These are phyloP conservation scores for Norana najaformis DNA, from an alignment of 2,888 invertebrate species.

Conservation along the genomic window DNA sequence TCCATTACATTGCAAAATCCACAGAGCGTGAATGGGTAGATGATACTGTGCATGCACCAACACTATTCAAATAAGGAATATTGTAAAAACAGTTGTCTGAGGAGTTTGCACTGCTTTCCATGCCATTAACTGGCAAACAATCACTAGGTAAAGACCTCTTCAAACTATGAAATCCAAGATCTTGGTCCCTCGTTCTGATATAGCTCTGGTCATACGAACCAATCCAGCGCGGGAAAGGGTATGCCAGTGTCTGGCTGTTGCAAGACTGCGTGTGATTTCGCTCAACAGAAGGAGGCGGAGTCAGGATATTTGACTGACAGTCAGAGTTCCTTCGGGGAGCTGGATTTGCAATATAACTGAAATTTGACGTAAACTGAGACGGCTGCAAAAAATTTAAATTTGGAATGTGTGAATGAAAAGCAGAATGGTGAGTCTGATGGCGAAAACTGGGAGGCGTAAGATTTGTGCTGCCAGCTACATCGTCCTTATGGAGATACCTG, in stretches of 20 bases:
- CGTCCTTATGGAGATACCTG: background rate
- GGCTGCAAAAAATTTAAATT: background rate
- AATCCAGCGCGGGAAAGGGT: conserved; percentile 3
- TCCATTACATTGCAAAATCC: background rate
- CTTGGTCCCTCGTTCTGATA: background rate
- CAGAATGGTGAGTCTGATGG: background rate
- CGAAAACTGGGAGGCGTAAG: background rate
- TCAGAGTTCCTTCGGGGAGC: background rate
- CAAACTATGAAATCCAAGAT: background rate
- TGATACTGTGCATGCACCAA: background rate
- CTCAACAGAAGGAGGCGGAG: conserved; percentile 18
- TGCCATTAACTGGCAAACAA: background rate
- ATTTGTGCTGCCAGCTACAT: background rate
- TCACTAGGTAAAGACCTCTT: background rate
- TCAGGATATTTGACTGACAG: background rate
- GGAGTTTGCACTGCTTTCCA: background rate
- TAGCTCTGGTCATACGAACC: background rate
- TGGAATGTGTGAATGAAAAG: conserved; percentile 21
- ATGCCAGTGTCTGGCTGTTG: background rate
- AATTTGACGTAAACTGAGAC: background rate
- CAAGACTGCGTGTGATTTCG: background rate
- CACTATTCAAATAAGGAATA: conserved; percentile 1
- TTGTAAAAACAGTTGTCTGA: background rate
- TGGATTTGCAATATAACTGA: background rate
- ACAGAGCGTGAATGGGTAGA: background rate